Evolutionary conservation across 2,113 vertebrate genomes (phyloP).

Genomic region (Menura novaehollandiae): DNA sequence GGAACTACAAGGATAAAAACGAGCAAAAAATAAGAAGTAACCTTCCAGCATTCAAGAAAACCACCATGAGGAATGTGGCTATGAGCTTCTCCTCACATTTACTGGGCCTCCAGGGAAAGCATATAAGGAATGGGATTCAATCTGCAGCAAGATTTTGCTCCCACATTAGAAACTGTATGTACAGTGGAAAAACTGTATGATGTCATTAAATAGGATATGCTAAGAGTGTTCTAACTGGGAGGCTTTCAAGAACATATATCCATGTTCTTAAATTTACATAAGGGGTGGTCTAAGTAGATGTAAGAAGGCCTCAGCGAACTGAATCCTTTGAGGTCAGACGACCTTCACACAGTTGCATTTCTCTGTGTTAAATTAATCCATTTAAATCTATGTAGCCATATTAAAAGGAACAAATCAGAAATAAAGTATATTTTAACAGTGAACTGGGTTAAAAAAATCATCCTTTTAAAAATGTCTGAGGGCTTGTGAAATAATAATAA

Average conservation of each 20-base stretch:
- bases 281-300: not conserved
- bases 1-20: not conserved
- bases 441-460: not conserved
- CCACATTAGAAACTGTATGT: not conserved
- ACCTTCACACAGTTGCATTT: not conserved
- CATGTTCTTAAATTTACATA: not conserved
- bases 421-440: not conserved
- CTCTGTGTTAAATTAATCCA: not conserved
- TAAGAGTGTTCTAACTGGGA: not conserved
- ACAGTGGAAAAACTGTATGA: not conserved
- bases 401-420: not conserved
- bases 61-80: not conserved
- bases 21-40: not conserved
- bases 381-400: not conserved
- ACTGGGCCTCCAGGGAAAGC: not conserved
- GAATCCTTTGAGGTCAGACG: not conserved
- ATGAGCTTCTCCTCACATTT: not conserved
- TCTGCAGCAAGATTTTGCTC: not conserved
- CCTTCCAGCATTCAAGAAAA: not conserved
- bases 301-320: not conserved
- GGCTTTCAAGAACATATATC: not conserved
- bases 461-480: not conserved
- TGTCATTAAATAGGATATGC: not conserved
- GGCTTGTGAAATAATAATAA: not conserved
- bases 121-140: not conserved